Conservation (phyloP, 2,888 invertebrate genomes). For the Hedychridium roseum region DNA sequence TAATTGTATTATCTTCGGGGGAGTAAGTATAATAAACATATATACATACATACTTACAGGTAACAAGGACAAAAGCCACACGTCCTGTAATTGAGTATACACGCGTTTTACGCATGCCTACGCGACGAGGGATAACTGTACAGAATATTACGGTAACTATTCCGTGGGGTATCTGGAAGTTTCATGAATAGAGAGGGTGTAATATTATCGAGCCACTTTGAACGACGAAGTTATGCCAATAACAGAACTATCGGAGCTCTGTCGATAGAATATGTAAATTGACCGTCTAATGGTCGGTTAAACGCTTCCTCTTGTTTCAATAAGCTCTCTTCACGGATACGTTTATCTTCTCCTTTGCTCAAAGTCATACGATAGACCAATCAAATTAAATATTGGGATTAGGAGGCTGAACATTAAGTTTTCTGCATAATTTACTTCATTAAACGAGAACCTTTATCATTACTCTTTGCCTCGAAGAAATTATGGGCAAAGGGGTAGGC, state of each 20-base stretch:
- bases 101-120: neutral
- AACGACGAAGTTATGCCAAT: slow-evolving; percentile 47
- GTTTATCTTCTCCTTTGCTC: neutral
- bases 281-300: slow-evolving; percentile 41
- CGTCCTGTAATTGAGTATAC: neutral
- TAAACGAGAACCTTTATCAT: neutral
- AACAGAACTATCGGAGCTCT: slow-evolving; percentile 34
- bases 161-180: slow-evolving; percentile 32
- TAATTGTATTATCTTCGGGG: neutral
- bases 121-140: slow-evolving; percentile 13
- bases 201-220: slow-evolving; percentile 45
- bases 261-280: slow-evolving; percentile 48
- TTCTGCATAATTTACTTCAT: no score
- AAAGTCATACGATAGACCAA: neutral
- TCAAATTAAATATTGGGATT: neutral
- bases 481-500: no score
- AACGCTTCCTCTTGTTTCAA: slow-evolving; percentile 29
- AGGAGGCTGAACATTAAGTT: no score
- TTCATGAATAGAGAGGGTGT: slow-evolving; percentile 39
- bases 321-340: neutral
- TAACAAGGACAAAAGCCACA: neutral
- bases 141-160: slow-evolving; percentile 35
- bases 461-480: neutral
- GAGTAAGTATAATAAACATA: neutral
- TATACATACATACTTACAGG: neutral